phyloP scores from a whole-genome alignment of 2,797 vertebrate species.

The Tauraco hartlaubi region DNA sequence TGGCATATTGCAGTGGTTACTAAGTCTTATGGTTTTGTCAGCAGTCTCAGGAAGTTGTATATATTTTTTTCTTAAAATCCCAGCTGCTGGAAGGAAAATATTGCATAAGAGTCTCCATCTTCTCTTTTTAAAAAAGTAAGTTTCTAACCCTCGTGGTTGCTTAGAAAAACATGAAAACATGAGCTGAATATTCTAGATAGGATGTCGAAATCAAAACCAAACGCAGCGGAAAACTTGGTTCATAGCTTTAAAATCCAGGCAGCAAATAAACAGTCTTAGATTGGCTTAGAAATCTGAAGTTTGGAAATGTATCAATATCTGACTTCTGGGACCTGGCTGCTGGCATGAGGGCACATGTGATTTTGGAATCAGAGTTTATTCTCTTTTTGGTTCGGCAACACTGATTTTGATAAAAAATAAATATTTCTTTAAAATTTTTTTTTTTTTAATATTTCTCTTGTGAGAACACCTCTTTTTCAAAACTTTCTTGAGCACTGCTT shows the following conservation, averaged over 20 bases:
- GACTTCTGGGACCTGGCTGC: neutral
- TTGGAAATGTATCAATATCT: neutral
- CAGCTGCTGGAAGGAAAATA: neutral
- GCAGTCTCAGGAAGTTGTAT: neutral
- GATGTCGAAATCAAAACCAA: slow-evolving; percentile 42
- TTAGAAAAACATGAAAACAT: slow-evolving; percentile 37
- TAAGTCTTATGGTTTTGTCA: neutral
- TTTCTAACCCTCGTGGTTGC: neutral
- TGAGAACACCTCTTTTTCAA: neutral
- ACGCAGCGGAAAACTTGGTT: slow-evolving; percentile 39
- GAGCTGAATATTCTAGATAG: slow-evolving; percentile 34
- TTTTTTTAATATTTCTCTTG: neutral
- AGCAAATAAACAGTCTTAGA: neutral
- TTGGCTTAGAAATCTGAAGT: neutral
- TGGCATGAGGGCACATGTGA: neutral
- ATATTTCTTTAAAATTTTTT: neutral
- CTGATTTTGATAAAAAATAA: neutral
- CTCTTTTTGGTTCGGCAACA: neutral
- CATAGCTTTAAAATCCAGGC: neutral
- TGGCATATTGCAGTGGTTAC: neutral
- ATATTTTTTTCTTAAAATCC: neutral
- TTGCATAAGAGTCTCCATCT: neutral
- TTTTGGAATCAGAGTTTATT: neutral
- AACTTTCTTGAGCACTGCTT: neutral
- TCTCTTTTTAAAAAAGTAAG: neutral